Conservation (phyloP, 2,888 invertebrate genomes). For the Ormyrus nitidulus region DNA sequence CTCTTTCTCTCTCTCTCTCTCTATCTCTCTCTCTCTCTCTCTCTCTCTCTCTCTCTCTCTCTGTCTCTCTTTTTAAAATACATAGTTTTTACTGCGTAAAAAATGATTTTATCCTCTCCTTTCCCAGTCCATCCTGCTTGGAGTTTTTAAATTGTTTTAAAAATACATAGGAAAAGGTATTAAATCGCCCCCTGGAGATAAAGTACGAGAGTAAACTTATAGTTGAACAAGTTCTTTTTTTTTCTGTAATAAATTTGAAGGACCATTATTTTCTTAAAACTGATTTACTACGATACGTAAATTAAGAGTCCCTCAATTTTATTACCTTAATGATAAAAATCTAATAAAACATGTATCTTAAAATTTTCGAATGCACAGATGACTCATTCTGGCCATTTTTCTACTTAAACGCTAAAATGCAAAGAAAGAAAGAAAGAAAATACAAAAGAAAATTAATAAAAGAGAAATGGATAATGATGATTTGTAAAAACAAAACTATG, state of each 20-base stretch:
- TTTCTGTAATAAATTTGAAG: too few species aligned
- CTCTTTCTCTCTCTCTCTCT: slow-evolving; percentile 46
- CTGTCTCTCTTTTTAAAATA: slow-evolving; percentile 58
- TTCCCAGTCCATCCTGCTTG: slow-evolving; percentile 70
- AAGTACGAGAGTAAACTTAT: slow-evolving; percentile 24
- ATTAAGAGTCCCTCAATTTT: too few species aligned
- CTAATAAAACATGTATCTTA: too few species aligned
- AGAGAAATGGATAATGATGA: slow-evolving; percentile 51
- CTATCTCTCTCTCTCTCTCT: too few species aligned
- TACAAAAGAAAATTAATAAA: slow-evolving; percentile 58
- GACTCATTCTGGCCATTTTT: too few species aligned
- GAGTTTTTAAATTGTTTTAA: slow-evolving; percentile 61
- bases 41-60: slow-evolving; percentile 19
- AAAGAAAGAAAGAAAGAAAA: slow-evolving; percentile 61
- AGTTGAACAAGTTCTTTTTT: too few species aligned
- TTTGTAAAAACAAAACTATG: slow-evolving; percentile 1
- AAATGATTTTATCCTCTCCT: slow-evolving; percentile 55
- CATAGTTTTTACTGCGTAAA: slow-evolving; percentile 60
- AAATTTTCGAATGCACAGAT: too few species aligned
- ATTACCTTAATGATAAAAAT: too few species aligned
- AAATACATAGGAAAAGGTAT: slow-evolving; percentile 18
- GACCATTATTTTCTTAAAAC: too few species aligned
- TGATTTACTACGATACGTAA: slow-evolving; percentile 17
- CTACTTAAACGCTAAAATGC: too few species aligned
- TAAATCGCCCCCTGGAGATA: slow-evolving; percentile 64